These are phyloP conservation scores for Ancistrus triradiatus DNA, from an alignment of 2,113 vertebrate species.

Conservation along the genomic window DNA sequence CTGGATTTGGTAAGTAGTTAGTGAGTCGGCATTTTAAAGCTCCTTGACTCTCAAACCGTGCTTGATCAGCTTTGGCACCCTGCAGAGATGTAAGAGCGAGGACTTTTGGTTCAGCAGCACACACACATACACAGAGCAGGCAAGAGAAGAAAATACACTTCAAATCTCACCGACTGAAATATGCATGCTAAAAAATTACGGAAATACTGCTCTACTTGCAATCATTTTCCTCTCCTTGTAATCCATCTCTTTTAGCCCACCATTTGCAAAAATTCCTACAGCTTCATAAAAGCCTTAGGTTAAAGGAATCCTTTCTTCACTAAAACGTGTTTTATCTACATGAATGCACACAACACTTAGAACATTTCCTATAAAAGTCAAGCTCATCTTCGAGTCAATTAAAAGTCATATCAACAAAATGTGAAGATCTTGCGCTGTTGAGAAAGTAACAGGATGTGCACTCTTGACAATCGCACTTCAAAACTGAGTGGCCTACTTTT, in stretches of 20 bases:
- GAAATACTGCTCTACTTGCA: constrained; percentile 7
- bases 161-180: constrained; percentile 30
- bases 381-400: too few relatives aligned
- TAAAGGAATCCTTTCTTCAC: neutral
- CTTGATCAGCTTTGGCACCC: constrained; percentile 38
- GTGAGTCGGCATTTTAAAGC: constrained; percentile 32
- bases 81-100: constrained; percentile 31
- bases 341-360: too few relatives aligned
- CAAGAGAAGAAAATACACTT: neutral
- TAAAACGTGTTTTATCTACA: neutral
- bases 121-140: neutral
- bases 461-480: constrained; percentile 9
- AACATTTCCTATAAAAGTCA: too few relatives aligned
- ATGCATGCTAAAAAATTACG: constrained; percentile 38
- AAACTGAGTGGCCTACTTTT: constrained; percentile 43
- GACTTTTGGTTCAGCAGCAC: constrained; percentile 20
- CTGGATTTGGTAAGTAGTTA: constrained; percentile 29
- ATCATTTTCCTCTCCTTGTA: too few relatives aligned
- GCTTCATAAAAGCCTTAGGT: constrained; percentile 12
- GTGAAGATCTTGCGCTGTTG: constrained; percentile 2
- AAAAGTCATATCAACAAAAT: neutral
- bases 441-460: constrained; percentile 7
- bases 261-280: too few relatives aligned
- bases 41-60: constrained; percentile 24
- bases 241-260: too few relatives aligned